A percentile compares a stretch with the other conserved stretches of the same genome.
These are phyloP conservation scores for Meriones unguiculatus DNA, from an alignment of 2,113 vertebrate species.

Conservation along the genomic window DNA sequence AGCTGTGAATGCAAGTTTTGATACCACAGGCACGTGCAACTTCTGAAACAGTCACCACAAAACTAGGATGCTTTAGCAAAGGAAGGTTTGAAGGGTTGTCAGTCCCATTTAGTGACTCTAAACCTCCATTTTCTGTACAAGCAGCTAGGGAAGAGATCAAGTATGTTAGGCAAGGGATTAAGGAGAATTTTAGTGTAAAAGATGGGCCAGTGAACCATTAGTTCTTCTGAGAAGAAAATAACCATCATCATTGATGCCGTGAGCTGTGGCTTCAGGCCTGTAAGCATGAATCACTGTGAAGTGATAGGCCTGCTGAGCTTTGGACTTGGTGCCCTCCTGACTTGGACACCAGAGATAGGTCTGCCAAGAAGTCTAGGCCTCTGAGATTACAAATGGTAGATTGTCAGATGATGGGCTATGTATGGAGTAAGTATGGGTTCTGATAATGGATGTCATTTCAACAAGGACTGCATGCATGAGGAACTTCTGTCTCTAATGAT, in stretches of 20 bases:
- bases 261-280: neutral
- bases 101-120: neutral
- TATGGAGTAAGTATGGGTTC: neutral
- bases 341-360: neutral
- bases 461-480: neutral
- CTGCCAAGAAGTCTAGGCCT: neutral
- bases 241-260: neutral
- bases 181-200: slow-evolving; percentile 43
- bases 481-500: slow-evolving; percentile 56
- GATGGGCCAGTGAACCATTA: slow-evolving; percentile 24
- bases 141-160: neutral
- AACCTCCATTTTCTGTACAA: neutral
- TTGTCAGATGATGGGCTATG: neutral
- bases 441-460: slow-evolving; percentile 43
- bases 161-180: neutral
- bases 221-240: slow-evolving; percentile 35
- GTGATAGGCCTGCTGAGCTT: neutral
- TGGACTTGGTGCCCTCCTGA: neutral
- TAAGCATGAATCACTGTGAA: slow-evolving; percentile 3
- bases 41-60: neutral
- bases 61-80: neutral
- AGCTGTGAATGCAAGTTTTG: neutral
- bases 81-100: neutral
- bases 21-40: neutral
- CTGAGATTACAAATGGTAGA: neutral